Evolutionary conservation across 2,113 vertebrate species (phyloP), one percentile per base, ranked within the genome.

Genomic region (Strix uralensis): DNA sequence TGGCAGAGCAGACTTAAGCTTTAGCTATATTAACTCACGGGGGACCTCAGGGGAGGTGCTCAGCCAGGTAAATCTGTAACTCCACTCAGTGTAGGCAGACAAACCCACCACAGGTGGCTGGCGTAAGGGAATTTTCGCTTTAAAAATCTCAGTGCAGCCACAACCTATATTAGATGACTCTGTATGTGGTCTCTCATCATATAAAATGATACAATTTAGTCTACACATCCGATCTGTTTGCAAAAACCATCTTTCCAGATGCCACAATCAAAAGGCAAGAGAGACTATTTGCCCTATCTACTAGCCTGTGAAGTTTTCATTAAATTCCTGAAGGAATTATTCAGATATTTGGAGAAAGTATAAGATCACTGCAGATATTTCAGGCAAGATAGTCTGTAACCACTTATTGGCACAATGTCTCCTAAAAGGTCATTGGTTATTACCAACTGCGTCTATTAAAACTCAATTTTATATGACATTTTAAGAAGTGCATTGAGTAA

Each of bases 391-490:
- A 72, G 19, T 61, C 77, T 84, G 61, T 62, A 87, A 69, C 25
- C 55, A 61, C 49, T 85, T 92, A 92, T 59, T 86, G 77, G 82
- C 27, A 92, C 36, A 73, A 29, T 81, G 77, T 46, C 42, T 91
- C 52, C 81, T 59, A 73, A 95, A 96, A 97, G 83, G 94, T 95
- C 95, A 83, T 90, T 92, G 94, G 79, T 87, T 94, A 92, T 94
- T 95, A 91, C 83, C 80, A 73, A 38, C 71, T 38, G 26, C 58
- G 73, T 73, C 86, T 79, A 94, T 94, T 94, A 96, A 94, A 95
- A 92, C 92, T 72, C 77, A 96, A 84, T 95, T 92, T 89, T 72
- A 65, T 30, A 47, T 94, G 97, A 92, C 92, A 96, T 96, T 96
- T 96, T 89, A 82, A 92, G 71, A 86, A 75, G 40, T 14, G 29